Percentiles rank a stretch among this genome's conserved stretches.
These are phyloP conservation scores for Hirtodrosophila confusa DNA, from an alignment of 2,888 invertebrate genomes.

Conservation along the genomic window DNA sequence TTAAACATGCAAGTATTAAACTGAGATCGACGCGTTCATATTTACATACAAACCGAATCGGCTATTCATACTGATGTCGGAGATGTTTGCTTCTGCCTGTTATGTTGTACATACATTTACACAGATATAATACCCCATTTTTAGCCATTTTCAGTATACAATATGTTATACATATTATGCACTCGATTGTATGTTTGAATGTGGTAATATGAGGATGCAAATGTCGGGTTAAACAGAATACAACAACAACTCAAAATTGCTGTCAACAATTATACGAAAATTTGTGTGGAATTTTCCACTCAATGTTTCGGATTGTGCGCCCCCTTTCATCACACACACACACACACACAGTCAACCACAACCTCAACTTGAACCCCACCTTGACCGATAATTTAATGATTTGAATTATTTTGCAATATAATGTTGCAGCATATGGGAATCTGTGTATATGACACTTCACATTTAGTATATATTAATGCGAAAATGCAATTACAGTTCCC, in stretches of 20 bases:
- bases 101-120: too few relatives aligned
- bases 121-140: too few relatives aligned
- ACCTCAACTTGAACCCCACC: background rate
- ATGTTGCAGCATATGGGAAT: background rate
- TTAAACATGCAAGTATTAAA: too few relatives aligned
- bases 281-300: constrained; percentile 80
- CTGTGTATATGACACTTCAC: too few relatives aligned
- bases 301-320: constrained; percentile 28
- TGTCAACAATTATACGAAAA: constrained; percentile 58
- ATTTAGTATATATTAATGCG: background rate
- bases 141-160: too few relatives aligned
- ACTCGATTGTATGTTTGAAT: too few relatives aligned
- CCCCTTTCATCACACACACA: constrained; percentile 17
- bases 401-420: constrained; percentile 6
- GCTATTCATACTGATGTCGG: too few relatives aligned
- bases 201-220: background rate
- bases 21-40: too few relatives aligned
- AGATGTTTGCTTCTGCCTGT: too few relatives aligned
- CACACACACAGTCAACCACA: constrained; percentile 16
- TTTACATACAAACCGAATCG: too few relatives aligned
- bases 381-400: constrained; percentile 2
- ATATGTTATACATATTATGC: too few relatives aligned
- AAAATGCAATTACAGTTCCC: constrained; percentile 7
- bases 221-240: constrained; percentile 53
- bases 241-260: constrained; percentile 13